Evolutionary conservation across 2,797 vertebrate genomes (phyloP).

Genomic region (Staurois parvus): DNA sequence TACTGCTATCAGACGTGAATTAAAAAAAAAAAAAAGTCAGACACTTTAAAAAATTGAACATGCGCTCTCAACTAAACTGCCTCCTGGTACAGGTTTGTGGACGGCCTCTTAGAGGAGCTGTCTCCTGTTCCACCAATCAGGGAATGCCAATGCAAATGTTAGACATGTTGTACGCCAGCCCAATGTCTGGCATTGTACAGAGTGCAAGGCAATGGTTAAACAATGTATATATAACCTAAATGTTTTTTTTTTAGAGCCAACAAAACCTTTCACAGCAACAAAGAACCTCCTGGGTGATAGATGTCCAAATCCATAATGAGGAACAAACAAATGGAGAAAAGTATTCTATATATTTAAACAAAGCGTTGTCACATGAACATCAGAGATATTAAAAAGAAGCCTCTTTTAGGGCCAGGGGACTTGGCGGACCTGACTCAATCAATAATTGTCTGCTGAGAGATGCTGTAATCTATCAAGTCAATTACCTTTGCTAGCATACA

Average conservation of each 20-base stretch:
- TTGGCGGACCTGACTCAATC: conserved; percentile 78
- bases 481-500: conserved; percentile 82
- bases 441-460: conserved; percentile 83
- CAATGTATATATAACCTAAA: conserved; percentile 53
- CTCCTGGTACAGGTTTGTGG: conserved; percentile 69
- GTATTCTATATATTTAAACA: conserved; percentile 16
- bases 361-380: conserved; percentile 78
- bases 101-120: conserved; percentile 66
- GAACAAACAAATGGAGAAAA: neutral
- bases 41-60: conserved; percentile 87
- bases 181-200: conserved; percentile 47
- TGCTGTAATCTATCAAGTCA: conserved; percentile 92
- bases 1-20: conserved; percentile 73
- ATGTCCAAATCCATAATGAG: neutral
- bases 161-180: conserved; percentile 51
- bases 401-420: conserved; percentile 71
- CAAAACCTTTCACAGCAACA: conserved; percentile 9
- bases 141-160: conserved; percentile 70
- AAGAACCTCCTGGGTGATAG: neutral
- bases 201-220: conserved; percentile 47
- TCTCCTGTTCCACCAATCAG: conserved; percentile 67
- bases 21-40: conserved; percentile 64
- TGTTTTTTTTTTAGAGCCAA: neutral
- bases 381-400: conserved; percentile 66
- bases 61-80: conserved; percentile 78